Conservation (phyloP, 2,113 vertebrate genomes). For the Gorilla gorilla region DNA sequence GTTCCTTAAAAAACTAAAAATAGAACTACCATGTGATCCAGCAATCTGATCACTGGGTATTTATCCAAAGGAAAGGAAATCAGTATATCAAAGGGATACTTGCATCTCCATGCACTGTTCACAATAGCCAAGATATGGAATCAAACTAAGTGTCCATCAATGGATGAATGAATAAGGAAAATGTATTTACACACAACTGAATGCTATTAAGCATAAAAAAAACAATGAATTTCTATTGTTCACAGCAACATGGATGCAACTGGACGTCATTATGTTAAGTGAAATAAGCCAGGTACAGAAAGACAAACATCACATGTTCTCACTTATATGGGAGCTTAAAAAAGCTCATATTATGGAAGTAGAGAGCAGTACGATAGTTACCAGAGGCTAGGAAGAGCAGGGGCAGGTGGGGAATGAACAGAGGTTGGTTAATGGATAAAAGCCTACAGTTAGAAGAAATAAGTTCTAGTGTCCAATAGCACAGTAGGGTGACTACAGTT, state of each 20-base stretch:
- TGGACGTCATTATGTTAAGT: neutral
- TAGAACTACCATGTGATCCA: neutral
- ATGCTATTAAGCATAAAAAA: neutral
- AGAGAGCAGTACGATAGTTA: neutral
- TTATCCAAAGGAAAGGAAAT: neutral
- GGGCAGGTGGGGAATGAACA: neutral
- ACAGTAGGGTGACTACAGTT: neutral
- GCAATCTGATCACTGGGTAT: neutral
- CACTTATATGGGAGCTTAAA: neutral
- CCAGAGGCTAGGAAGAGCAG: neutral
- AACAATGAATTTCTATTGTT: neutral
- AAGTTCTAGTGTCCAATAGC: neutral
- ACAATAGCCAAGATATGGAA: neutral
- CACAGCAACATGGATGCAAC: neutral
- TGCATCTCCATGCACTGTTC: neutral
- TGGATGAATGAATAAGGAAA: neutral
- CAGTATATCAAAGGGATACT: neutral
- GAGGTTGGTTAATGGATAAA: neutral
- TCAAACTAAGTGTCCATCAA: neutral
- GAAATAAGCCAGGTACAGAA: neutral
- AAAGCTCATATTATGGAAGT: neutral
- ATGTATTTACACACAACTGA: neutral
- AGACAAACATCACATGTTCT: neutral
- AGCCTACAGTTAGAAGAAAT: neutral
- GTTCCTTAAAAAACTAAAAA: neutral